Percentiles rank a stretch among this genome's conserved stretches.
These are phyloP conservation scores for Nylanderia fulva DNA, from an alignment of 1,140 invertebrate species.

Conservation along the genomic window DNA sequence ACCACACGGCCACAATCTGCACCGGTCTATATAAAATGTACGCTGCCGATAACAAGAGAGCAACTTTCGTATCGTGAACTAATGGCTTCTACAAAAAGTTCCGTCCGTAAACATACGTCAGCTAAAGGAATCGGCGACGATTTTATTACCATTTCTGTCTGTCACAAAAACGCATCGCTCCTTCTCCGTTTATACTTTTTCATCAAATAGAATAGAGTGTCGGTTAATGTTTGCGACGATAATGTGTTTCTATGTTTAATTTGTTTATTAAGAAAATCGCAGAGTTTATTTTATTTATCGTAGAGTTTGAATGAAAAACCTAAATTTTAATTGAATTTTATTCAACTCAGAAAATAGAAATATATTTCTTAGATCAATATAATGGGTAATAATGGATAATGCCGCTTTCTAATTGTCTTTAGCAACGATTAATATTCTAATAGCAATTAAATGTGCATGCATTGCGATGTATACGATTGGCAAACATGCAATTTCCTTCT, in stretches of 20 bases:
- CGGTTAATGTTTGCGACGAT: not conserved
- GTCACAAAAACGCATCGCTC: not conserved
- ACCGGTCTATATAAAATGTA: slow-evolving; percentile 49
- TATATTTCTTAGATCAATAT: not conserved
- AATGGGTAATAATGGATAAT: not conserved
- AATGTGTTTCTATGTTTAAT: not conserved
- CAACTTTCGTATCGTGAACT: slow-evolving; percentile 24
- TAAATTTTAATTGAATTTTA: slow-evolving; percentile 3
- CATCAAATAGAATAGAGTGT: not conserved
- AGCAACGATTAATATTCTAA: not conserved
- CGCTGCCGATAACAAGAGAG: slow-evolving; percentile 56
- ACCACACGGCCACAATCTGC: slow-evolving; percentile 49
- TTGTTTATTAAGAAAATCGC: not conserved
- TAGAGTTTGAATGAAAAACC: not conserved
- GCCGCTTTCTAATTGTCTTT: not conserved
- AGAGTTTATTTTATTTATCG: not conserved
- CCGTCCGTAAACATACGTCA: slow-evolving; percentile 50
- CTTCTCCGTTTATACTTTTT: not conserved
- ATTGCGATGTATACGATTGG: not conserved
- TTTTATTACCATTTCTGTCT: slow-evolving; percentile 52
- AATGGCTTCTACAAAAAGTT: slow-evolving; percentile 47
- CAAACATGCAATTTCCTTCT: not conserved
- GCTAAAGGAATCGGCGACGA: slow-evolving; percentile 6
- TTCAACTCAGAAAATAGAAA: not conserved
- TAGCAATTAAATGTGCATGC: not conserved